Percentiles rank a stretch among this genome's conserved stretches.
phyloP scores from a whole-genome alignment of 2,797 vertebrate species.

The Peromyscus melanophrys region DNA sequence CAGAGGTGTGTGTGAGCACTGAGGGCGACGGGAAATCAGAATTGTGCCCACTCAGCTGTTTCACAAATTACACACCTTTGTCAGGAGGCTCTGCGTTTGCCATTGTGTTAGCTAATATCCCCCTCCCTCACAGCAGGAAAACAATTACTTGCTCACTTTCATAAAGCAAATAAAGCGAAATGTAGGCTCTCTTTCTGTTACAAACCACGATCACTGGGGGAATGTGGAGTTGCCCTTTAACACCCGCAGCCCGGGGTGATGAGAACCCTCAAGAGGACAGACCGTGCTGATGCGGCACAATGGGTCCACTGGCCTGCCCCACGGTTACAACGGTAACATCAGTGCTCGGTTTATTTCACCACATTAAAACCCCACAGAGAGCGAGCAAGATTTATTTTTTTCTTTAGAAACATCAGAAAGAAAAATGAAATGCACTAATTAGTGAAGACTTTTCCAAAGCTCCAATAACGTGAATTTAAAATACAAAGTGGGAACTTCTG shows the following conservation, averaged over 20 bases:
- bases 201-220: background rate
- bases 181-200: background rate
- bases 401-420: slow-evolving; percentile 49
- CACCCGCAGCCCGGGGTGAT: background rate
- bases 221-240: background rate
- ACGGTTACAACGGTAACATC: background rate
- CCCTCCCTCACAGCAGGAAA: slow-evolving; percentile 39
- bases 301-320: background rate
- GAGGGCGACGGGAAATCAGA: slow-evolving; percentile 75
- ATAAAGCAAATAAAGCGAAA: slow-evolving; percentile 60
- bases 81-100: slow-evolving; percentile 64
- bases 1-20: slow-evolving; percentile 68
- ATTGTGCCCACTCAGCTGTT: slow-evolving; percentile 81
- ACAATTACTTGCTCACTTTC: slow-evolving; percentile 51
- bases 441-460: slow-evolving; percentile 20
- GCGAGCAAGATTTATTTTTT: background rate
- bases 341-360: background rate
- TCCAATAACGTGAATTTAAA: slow-evolving; percentile 3
- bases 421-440: slow-evolving; percentile 35
- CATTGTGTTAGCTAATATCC: slow-evolving; percentile 69
- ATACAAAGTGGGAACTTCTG: background rate
- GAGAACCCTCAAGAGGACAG: background rate
- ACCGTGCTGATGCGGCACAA: background rate
- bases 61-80: slow-evolving; percentile 82
- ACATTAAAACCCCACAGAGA: slow-evolving; percentile 16